phyloP scores from a whole-genome alignment of 2,797 vertebrate genomes.

The Syndactyla subalaris region DNA sequence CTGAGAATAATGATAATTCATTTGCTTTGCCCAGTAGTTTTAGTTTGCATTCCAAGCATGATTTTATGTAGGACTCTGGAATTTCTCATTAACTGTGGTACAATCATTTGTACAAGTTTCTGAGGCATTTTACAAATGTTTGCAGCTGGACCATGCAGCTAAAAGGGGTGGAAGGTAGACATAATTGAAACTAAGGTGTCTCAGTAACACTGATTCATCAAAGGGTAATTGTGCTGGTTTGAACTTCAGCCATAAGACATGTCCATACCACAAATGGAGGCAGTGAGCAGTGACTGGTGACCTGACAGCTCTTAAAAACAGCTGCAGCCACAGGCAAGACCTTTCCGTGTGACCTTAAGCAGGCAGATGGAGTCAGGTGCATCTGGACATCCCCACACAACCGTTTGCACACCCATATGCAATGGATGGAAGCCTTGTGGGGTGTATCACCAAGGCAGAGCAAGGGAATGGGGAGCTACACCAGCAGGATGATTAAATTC shows the following conservation, averaged over 20 bases:
- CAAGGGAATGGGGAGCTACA: background rate
- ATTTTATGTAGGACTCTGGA: background rate
- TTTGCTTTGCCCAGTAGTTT: background rate
- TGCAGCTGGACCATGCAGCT: background rate
- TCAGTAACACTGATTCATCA: background rate
- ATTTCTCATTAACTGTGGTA: constrained; percentile 2
- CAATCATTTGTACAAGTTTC: background rate
- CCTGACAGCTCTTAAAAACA: background rate
- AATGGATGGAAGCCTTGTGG: background rate
- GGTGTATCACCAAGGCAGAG: background rate
- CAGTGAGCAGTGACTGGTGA: background rate
- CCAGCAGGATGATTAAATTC: background rate
- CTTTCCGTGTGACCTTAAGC: background rate
- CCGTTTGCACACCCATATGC: background rate
- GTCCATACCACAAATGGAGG: background rate
- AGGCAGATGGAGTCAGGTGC: background rate
- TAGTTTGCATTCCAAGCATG: background rate
- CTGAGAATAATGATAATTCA: background rate
- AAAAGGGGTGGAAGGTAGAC: background rate
- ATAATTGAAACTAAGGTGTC: background rate
- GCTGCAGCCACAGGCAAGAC: background rate
- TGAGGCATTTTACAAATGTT: background rate
- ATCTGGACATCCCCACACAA: fast-evolving
- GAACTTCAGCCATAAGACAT: background rate
- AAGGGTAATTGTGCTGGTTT: background rate